These are phyloP conservation scores for Schizaphis graminum DNA, from an alignment of 2,888 invertebrate species.

Conservation along the genomic window DNA sequence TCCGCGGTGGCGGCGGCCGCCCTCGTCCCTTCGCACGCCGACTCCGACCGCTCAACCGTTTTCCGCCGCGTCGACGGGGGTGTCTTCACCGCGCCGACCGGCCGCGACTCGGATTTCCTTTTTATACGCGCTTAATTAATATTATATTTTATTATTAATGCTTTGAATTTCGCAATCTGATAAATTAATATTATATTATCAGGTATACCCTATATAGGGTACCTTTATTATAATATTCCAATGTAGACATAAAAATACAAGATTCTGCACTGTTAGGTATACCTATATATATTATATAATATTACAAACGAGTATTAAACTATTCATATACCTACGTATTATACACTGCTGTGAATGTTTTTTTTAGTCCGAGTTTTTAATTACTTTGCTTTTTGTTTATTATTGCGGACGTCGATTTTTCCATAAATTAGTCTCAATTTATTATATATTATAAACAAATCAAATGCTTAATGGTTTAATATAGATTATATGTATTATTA, in stretches of 20 bases:
- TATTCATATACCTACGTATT: background rate
- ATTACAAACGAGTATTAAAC: background rate
- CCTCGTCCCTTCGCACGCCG: background rate
- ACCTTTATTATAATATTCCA: background rate
- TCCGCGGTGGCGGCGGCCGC: conserved; percentile 17
- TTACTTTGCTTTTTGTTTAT: background rate
- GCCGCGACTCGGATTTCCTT: background rate
- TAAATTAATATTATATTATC: background rate
- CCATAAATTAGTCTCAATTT: background rate
- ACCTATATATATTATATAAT: background rate
- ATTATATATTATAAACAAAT: background rate
- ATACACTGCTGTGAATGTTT: background rate
- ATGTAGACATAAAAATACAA: background rate
- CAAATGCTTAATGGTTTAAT: background rate
- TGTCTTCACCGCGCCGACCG: background rate
- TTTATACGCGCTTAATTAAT: background rate
- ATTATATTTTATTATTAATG: background rate
- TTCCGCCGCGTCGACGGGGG: background rate
- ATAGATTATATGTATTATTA: background rate
- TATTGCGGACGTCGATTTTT: background rate
- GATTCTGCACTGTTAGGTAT: background rate
- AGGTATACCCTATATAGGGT: background rate
- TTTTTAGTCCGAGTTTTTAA: background rate
- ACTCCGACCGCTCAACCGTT: background rate
- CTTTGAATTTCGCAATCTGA: background rate